Evolutionary conservation across 2,888 invertebrate genomes (phyloP), one percentile per base, ranked within the genome.

Genomic region (Dastarcus helophoroides): DNA sequence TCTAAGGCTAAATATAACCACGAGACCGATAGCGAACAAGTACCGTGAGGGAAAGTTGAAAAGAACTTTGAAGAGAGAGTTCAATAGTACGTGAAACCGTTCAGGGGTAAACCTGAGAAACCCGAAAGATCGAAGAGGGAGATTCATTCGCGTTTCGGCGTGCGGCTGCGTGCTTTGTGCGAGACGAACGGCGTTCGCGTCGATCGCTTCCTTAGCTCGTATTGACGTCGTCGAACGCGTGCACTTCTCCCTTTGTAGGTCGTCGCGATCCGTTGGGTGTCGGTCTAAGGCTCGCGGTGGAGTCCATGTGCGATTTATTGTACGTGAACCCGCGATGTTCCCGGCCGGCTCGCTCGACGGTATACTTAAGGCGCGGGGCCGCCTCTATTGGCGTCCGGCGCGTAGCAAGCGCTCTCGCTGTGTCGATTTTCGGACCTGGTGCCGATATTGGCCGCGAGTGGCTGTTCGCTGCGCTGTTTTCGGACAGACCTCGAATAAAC

Each of bases 1-100:
- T 59, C 56, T 58, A 60, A 62, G 56, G 55, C 62, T 62, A 70
- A 71, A 70, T 70, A 71, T 61, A 42, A 56, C 58, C 63, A 61
- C 62, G 65, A 69, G 67, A 65, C 68, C 69, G 68, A 73, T 71
- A 72, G 69, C 68, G 62, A 64, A 62, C 60, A 68, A 69, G 68
- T 69, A 68, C 67, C 64, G 64, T 47, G 48, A 52, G 48, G 46
- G 45, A 50, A 52, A 50, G 44, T 48, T 48, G 48, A 50, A 48
- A 50, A 46, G 45, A 40, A 48, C 49, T 47, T 47, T 43, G 47
- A 45, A 44, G 48, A 48, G 65, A 64, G 65, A 64, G 64, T 65
- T 64, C 56, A 67, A 68, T 50, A 66, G 65, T 60, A 43, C 47
- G 48, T 53, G 52, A 69, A 68, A 67, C 63, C 63, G 62, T 51